phyloP scores from a whole-genome alignment of 2,888 invertebrate genomes.

The Mimachlamys varia region DNA sequence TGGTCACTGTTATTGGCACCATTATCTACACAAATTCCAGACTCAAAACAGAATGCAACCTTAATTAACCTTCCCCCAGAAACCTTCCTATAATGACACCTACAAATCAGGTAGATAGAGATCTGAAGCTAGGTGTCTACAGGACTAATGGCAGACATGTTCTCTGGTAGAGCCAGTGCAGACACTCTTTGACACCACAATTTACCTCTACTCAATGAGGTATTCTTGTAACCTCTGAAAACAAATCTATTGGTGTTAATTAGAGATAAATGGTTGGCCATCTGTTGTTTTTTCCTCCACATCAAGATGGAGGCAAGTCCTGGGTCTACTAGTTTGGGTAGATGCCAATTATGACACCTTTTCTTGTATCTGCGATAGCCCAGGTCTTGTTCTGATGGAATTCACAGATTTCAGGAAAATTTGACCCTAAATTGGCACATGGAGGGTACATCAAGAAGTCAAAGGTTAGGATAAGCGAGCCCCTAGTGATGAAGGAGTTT shows the following conservation, averaged over 20 bases:
- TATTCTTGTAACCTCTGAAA: neutral
- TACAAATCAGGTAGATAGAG: neutral
- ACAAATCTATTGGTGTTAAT: slow-evolving; percentile 1
- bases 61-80: neutral
- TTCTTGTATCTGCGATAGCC: neutral
- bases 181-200: neutral
- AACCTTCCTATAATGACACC: slow-evolving; percentile 4
- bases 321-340: neutral
- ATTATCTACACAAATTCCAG: neutral
- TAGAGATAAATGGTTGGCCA: slow-evolving; percentile 4
- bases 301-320: neutral
- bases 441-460: neutral
- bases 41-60: neutral
- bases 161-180: neutral
- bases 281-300: slow-evolving; percentile 14
- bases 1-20: neutral
- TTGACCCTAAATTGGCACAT: slow-evolving; percentile 3
- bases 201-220: neutral
- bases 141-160: neutral
- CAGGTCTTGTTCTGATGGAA: neutral
- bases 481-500: neutral
- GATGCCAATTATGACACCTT: neutral
- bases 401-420: slow-evolving; percentile 16
- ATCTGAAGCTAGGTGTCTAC: neutral
- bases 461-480: neutral